Evolutionary conservation across 2,797 vertebrate species (phyloP).

Genomic region (Silurus aristotelis): DNA sequence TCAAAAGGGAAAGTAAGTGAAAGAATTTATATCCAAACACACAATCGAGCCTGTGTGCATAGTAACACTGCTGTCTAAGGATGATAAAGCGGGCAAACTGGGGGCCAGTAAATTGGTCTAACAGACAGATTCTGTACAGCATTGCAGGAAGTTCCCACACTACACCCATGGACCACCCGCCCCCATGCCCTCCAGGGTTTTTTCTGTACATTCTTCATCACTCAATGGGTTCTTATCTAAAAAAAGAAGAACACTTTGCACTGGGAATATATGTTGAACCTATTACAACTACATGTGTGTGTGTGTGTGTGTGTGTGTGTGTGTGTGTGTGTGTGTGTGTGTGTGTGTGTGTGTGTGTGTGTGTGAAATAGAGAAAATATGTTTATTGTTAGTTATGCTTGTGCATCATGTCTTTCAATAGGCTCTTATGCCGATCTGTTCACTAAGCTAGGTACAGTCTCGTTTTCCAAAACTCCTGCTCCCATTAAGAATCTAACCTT

Average conservation of each 20-base stretch:
- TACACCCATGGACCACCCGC: neutral
- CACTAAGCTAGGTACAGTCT: neutral
- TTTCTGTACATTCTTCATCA: conserved; percentile 46
- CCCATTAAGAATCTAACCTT: neutral
- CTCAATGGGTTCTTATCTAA: neutral
- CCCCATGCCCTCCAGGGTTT: conserved; percentile 45
- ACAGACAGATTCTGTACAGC: conserved; percentile 50
- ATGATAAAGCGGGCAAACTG: neutral
- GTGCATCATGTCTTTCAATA: neutral
- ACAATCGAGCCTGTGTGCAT: too few species aligned
- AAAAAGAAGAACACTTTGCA: neutral
- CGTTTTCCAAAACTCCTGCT: neutral
- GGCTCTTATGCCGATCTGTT: neutral
- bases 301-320: neutral
- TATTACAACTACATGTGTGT: neutral
- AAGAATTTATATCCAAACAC: neutral
- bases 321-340: neutral
- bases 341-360: neutral
- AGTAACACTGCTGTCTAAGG: neutral
- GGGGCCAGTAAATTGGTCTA: neutral
- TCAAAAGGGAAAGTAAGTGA: neutral
- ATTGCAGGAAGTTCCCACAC: conserved; percentile 56
- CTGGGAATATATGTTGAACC: conserved; percentile 8
- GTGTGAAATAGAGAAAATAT: too few species aligned
- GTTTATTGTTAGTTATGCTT: neutral